Conservation (phyloP, 2,113 vertebrate species). For the Scortum barcoo region DNA sequence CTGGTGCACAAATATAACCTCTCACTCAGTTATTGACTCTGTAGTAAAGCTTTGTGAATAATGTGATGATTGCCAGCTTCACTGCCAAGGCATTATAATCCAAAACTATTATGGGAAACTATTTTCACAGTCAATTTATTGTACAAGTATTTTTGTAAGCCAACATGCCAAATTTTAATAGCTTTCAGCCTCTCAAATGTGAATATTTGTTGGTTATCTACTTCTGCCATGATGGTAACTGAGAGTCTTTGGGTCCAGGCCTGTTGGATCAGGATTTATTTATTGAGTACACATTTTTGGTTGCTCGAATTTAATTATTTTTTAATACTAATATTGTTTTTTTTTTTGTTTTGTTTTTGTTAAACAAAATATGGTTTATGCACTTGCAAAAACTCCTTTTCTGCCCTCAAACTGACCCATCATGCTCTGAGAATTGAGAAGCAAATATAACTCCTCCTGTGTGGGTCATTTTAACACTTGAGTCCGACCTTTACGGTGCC, state of each 20-base stretch:
- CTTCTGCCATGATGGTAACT: not conserved
- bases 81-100: too few species aligned
- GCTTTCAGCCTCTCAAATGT: not conserved
- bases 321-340: not conserved
- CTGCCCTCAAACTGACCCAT: not conserved
- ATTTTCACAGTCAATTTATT: not conserved
- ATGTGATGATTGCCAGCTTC: not conserved
- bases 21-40: not conserved
- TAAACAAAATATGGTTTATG: not conserved
- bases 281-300: not conserved
- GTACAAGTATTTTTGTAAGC: not conserved
- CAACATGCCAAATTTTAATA: not conserved
- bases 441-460: not conserved
- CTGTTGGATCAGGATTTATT: not conserved
- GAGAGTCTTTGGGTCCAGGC: too few species aligned
- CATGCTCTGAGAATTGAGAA: not conserved
- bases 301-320: not conserved
- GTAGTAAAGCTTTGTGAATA: not conserved
- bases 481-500: constrained; percentile 28
- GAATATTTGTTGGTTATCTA: not conserved
- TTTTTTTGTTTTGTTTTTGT: too few species aligned
- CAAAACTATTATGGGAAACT: too few species aligned
- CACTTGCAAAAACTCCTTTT: constrained; percentile 1
- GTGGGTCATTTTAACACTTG: not conserved
- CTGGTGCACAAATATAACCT: not conserved